Evolutionary conservation across 2,888 invertebrate species (phyloP).

Genomic region (Plagodis pulveraria): DNA sequence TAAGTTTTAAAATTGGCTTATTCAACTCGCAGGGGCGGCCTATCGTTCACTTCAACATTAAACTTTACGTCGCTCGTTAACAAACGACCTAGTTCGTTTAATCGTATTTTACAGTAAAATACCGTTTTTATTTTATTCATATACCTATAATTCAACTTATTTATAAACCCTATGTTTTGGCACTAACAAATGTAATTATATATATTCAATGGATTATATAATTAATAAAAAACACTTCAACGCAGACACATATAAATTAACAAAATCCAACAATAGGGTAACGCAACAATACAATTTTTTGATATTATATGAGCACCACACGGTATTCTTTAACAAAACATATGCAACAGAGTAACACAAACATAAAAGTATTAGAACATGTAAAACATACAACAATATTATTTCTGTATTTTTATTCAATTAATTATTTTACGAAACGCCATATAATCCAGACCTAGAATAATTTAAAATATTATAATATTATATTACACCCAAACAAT

Average conservation of each 20-base stretch:
- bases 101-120: slow-evolving; percentile 72
- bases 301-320: slow-evolving; percentile 66
- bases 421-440: slow-evolving; percentile 26
- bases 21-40: slow-evolving; percentile 60
- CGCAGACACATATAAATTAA: slow-evolving; percentile 42
- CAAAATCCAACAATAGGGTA: slow-evolving; percentile 46
- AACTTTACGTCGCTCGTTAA: slow-evolving; percentile 68
- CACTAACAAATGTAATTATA: slow-evolving; percentile 82
- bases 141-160: slow-evolving; percentile 76
- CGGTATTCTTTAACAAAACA: slow-evolving; percentile 39
- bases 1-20: slow-evolving; percentile 79
- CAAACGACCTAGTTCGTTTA: slow-evolving; percentile 80
- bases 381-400: slow-evolving; percentile 27
- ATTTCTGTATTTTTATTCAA: slow-evolving; percentile 16
- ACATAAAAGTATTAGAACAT: slow-evolving; percentile 28
- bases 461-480: slow-evolving; percentile 7
- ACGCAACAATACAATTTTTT: slow-evolving; percentile 36
- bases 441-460: slow-evolving; percentile 27
- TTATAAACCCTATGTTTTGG: slow-evolving; percentile 80
- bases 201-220: slow-evolving; percentile 61
- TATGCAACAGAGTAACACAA: slow-evolving; percentile 36
- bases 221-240: slow-evolving; percentile 49
- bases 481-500: slow-evolving; percentile 4
- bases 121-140: slow-evolving; percentile 66
- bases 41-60: slow-evolving; percentile 59